These are phyloP conservation scores for Ostrea edulis DNA, from an alignment of 1,140 invertebrate species.

Conservation along the genomic window DNA sequence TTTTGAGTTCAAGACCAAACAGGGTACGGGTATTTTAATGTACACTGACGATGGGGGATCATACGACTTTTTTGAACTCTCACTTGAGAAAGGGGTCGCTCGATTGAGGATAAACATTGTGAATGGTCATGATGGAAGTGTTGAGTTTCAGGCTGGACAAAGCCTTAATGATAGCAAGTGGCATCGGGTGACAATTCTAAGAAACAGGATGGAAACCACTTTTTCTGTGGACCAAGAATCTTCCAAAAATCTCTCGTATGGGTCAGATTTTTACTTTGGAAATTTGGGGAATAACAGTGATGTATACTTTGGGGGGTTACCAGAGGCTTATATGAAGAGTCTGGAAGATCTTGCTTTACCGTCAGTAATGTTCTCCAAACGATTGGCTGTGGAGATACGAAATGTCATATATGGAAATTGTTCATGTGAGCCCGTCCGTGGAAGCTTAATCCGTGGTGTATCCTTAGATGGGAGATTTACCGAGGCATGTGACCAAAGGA, in stretches of 20 bases:
- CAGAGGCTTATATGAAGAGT: slow-evolving; percentile 60
- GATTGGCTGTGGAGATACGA: slow-evolving; percentile 68
- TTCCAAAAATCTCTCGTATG: slow-evolving; percentile 72
- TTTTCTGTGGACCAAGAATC: slow-evolving; percentile 77
- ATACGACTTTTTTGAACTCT: slow-evolving; percentile 96
- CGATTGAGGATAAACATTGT: slow-evolving; percentile 85
- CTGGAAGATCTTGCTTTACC: slow-evolving; percentile 64
- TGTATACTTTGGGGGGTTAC: slow-evolving; percentile 74
- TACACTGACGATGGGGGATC: slow-evolving; percentile 95
- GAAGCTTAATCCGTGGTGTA: slow-evolving; percentile 59
- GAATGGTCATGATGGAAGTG: slow-evolving; percentile 80
- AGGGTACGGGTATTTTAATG: slow-evolving; percentile 94
- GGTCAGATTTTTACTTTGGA: slow-evolving; percentile 64
- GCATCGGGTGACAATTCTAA: slow-evolving; percentile 68
- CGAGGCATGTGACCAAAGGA: slow-evolving; percentile 70
- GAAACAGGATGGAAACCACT: slow-evolving; percentile 64
- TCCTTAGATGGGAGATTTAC: slow-evolving; percentile 51
- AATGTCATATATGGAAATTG: slow-evolving; percentile 77
- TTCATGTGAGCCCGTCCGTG: slow-evolving; percentile 70
- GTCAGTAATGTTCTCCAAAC: slow-evolving; percentile 54
- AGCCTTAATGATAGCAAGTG: slow-evolving; percentile 69
- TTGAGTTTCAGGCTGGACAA: slow-evolving; percentile 87
- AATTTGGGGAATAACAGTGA: slow-evolving; percentile 56
- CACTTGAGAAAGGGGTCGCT: slow-evolving; percentile 93
- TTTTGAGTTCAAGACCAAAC: slow-evolving; percentile 92